These are phyloP conservation scores for Probosciger aterrimus DNA, from an alignment of 2,113 vertebrate genomes.

Conservation along the genomic window DNA sequence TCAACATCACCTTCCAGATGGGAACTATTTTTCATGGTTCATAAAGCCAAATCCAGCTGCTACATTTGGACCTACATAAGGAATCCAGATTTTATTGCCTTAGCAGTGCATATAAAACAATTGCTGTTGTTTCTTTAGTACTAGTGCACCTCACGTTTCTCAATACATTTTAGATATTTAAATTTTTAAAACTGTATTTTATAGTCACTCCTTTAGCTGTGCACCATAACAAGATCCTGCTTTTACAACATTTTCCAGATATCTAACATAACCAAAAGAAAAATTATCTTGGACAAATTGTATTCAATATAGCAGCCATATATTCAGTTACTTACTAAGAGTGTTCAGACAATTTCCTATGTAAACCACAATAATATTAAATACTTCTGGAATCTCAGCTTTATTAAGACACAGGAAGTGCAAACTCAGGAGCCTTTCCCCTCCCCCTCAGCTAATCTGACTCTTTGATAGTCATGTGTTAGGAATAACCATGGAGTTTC, in stretches of 20 bases:
- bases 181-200: constrained; percentile 64
- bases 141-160: constrained; percentile 67
- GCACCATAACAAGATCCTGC: constrained; percentile 53
- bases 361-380: constrained; percentile 76
- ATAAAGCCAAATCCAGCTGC: constrained; percentile 86
- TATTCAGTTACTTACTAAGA: constrained; percentile 69
- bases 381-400: constrained; percentile 75
- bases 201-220: constrained; percentile 62
- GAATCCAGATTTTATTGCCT: constrained; percentile 81
- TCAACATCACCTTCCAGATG: constrained; percentile 83
- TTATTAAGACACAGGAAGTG: constrained; percentile 77
- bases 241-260: constrained; percentile 72
- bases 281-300: constrained; percentile 55
- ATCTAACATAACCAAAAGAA: constrained; percentile 65
- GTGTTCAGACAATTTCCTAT: constrained; percentile 74
- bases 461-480: constrained; percentile 78
- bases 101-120: constrained; percentile 77
- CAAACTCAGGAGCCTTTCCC: constrained; percentile 67
- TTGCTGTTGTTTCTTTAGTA: constrained; percentile 75
- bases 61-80: constrained; percentile 84
- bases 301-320: constrained; percentile 50
- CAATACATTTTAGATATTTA: constrained; percentile 65
- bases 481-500: constrained; percentile 74
- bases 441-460: constrained; percentile 69
- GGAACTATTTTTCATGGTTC: constrained; percentile 86